Evolutionary conservation across 2,888 invertebrate genomes (phyloP).

Genomic region (Odontomyia ornata): DNA sequence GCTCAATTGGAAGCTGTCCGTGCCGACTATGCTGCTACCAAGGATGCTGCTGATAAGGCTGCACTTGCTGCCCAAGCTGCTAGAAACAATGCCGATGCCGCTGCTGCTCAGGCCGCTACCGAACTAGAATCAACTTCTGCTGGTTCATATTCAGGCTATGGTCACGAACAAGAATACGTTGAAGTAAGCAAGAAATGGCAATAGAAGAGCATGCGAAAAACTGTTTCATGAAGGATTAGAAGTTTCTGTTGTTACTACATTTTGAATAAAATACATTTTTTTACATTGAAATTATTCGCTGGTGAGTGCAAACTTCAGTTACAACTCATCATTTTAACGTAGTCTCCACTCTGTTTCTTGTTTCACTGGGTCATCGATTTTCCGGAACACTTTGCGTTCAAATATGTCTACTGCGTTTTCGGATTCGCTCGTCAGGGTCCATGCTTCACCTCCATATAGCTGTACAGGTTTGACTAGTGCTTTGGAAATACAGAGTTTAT

Average conservation of each 20-base stretch:
- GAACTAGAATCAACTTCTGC: slow-evolving; percentile 35
- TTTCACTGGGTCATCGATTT: no score
- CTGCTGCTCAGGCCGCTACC: slow-evolving; percentile 73
- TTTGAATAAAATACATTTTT: not conserved
- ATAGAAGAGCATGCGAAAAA: not conserved
- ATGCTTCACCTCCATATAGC: no score
- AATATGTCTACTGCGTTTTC: no score
- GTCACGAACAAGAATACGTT: not conserved
- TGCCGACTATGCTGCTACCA: slow-evolving; percentile 76
- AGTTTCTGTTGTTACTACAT: not conserved
- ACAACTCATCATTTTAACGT: no score
- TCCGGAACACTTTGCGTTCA: no score
- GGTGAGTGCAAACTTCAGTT: no score
- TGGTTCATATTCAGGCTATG: not conserved
- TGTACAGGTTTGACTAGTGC: no score
- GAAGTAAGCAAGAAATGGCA: not conserved
- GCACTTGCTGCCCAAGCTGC: slow-evolving; percentile 72
- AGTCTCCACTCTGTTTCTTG: no score
- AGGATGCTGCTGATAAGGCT: slow-evolving; percentile 73
- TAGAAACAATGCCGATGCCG: slow-evolving; percentile 75
- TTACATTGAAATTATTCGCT: not conserved
- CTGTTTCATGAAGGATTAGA: not conserved
- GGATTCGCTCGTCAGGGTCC: no score
- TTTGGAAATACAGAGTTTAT: no score
- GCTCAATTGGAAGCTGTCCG: slow-evolving; percentile 73